Base-by-base conservation (phyloP, 2,113 vertebrate species). In the Anhinga rufa region DNA sequence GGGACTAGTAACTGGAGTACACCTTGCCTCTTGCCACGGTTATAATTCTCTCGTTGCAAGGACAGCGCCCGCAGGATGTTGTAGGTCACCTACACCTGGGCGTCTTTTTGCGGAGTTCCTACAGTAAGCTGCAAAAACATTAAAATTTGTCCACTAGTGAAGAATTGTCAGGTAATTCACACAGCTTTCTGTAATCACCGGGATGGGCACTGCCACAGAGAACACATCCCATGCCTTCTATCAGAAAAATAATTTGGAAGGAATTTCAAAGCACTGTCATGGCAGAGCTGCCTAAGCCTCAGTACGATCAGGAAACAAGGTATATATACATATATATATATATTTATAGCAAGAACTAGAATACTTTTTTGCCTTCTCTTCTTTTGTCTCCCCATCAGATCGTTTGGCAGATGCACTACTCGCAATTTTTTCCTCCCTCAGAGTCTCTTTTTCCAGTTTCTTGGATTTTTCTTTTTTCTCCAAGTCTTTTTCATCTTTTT, bases 381-480 rank as follows among this genome's bases (percentile, higher is more conserved):
- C 99, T 95, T 98, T 99, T 93, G 97, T 95, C 74, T 99, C 99
- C 16, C 96, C 95, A 94, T 99, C 99, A 54, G 98, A 98, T 85
- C 99, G 98, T 94, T 98, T 99, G 97, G 98, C 98, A 55, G 98
- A 97, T 64, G 98, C 95, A 91, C 95, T 98, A 90, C 96, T 97
- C 90, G 95, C 97, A 70, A 97, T 91, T 97, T 98, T 98, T 92
- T 99, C 99, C 76, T 99, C 99, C 98, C 98, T 99, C 90, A 98
- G 97, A 97, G 97, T 96, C 82, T 99, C 99, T 97, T 98, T 98
- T 90, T 99, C 99, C 86, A 98, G 93, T 97, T 98, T 99, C 98
- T 99, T 99, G 89, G 92, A 64, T 96, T 99, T 99, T 80, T 99
- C 99, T 98, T 99, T 99, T 93, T 98, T 99, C 92, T 99, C 99